Conservation (phyloP, 1,140 invertebrate species). For the Solenopsis invicta region DNA sequence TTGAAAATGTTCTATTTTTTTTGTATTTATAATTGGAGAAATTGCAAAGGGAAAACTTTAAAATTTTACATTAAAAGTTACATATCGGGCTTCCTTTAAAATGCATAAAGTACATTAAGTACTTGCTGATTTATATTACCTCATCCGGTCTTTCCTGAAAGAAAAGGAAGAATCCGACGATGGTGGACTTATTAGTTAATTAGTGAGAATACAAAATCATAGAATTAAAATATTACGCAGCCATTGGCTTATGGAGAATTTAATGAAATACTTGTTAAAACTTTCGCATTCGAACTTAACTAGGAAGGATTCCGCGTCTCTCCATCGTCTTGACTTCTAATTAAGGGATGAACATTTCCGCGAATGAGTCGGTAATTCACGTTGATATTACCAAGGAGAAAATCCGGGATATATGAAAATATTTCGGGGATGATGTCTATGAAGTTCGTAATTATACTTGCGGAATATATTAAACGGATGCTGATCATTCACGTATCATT, state of each 20-base stretch:
- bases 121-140: not conserved
- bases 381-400: not conserved
- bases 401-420: conserved; percentile 19
- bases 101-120: not conserved
- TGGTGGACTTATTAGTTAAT: not conserved
- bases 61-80: not conserved
- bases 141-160: not conserved
- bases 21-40: not conserved
- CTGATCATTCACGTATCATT: not conserved
- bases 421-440: not conserved
- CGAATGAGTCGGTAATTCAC: conserved; percentile 36
- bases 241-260: conserved; percentile 1
- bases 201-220: conserved; percentile 9
- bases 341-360: conserved; percentile 37
- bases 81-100: not conserved
- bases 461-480: conserved; percentile 14
- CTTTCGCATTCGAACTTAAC: not conserved
- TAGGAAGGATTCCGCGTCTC: not conserved
- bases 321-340: conserved; percentile 30
- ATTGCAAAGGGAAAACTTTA: not conserved
- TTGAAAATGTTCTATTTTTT: not conserved
- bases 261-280: conserved; percentile 37
- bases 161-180: not conserved
- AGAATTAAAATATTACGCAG: conserved; percentile 16
- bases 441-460: not conserved